A percentile compares a stretch with the other conserved stretches of the same genome.
Evolutionary conservation across 2,888 invertebrate species (phyloP).

Genomic region (Drosophila mulleri): DNA sequence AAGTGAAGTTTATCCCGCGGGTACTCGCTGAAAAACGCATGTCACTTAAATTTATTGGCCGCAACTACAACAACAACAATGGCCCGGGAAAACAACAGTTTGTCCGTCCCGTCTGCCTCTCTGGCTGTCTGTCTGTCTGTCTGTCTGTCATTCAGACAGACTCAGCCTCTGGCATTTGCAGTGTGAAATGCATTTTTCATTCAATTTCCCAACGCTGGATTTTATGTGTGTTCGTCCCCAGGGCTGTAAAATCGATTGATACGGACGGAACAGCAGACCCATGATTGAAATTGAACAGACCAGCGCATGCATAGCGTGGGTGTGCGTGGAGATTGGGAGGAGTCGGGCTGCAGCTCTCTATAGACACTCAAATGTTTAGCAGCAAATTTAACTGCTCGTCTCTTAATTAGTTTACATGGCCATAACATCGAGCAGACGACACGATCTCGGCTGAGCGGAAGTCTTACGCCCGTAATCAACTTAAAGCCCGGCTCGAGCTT

Average conservation of each 20-base stretch:
- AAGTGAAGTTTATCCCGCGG: conserved; percentile 77
- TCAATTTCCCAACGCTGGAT: conserved; percentile 67
- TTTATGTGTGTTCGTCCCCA: conserved; percentile 57
- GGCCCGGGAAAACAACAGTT: conserved; percentile 8
- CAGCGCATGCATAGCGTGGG: conserved; percentile 24
- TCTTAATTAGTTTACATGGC: conserved; percentile 73
- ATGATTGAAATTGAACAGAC: conserved; percentile 73
- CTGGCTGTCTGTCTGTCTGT: background rate
- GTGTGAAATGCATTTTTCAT: conserved; percentile 79
- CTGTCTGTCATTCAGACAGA: conserved; percentile 32
- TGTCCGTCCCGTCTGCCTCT: conserved; percentile 10
- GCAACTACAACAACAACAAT: conserved; percentile 54
- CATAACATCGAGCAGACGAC: conserved; percentile 20
- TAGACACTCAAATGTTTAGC: conserved; percentile 62
- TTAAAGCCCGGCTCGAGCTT: conserved; percentile 43
- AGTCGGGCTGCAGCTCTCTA: background rate
- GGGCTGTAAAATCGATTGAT: conserved; percentile 80
- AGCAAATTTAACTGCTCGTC: conserved; percentile 59
- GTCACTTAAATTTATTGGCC: conserved; percentile 81
- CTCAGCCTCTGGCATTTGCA: conserved; percentile 38
- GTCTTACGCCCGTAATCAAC: conserved; percentile 57
- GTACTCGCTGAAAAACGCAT: conserved; percentile 80
- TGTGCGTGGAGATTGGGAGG: conserved; percentile 18
- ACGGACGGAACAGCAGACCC: conserved; percentile 50
- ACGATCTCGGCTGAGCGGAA: conserved; percentile 37